These are phyloP conservation scores for Dryobotodes eremita DNA, from an alignment of 2,888 invertebrate genomes.

Conservation along the genomic window DNA sequence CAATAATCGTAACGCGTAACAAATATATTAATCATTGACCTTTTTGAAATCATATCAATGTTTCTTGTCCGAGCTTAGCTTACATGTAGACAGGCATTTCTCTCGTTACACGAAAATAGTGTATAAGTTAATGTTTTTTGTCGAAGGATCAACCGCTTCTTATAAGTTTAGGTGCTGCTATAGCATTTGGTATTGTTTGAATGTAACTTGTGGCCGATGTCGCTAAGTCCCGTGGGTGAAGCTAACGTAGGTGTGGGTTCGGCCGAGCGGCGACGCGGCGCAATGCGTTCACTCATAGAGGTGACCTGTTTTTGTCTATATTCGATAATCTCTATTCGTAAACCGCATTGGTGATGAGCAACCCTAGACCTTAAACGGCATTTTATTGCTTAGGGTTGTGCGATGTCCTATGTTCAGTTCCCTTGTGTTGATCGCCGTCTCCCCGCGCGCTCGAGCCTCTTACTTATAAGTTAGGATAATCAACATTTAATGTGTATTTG, in stretches of 20 bases:
- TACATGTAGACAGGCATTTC: slow-evolving; percentile 62
- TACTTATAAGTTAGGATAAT: slow-evolving; percentile 86
- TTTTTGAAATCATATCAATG: slow-evolving; percentile 67
- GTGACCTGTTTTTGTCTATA: slow-evolving; percentile 73
- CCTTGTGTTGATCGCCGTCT: slow-evolving; percentile 66
- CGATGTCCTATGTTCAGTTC: slow-evolving; percentile 64
- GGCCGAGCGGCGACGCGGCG: slow-evolving; percentile 74
- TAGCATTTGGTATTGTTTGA: slow-evolving; percentile 79
- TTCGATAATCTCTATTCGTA: slow-evolving; percentile 67
- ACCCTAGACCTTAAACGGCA: slow-evolving; percentile 55
- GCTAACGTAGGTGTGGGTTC: slow-evolving; percentile 76
- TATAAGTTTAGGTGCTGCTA: slow-evolving; percentile 80
- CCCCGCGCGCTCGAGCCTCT: slow-evolving; percentile 78
- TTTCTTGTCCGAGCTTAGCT: slow-evolving; percentile 69
- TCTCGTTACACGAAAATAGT: slow-evolving; percentile 64
- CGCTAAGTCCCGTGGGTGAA: slow-evolving; percentile 85
- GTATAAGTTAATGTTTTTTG: slow-evolving; percentile 66
- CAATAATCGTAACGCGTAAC: slow-evolving; percentile 60
- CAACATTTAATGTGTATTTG: slow-evolving; percentile 91
- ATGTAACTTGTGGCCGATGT: slow-evolving; percentile 84
- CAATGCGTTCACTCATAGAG: slow-evolving; percentile 72
- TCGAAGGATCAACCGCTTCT: slow-evolving; percentile 74
- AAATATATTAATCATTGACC: slow-evolving; percentile 57
- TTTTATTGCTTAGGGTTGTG: slow-evolving; percentile 63
- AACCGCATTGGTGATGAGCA: slow-evolving; percentile 65